These are phyloP conservation scores for Rhodinocichla rosea DNA, from an alignment of 2,113 vertebrate genomes.

Conservation along the genomic window DNA sequence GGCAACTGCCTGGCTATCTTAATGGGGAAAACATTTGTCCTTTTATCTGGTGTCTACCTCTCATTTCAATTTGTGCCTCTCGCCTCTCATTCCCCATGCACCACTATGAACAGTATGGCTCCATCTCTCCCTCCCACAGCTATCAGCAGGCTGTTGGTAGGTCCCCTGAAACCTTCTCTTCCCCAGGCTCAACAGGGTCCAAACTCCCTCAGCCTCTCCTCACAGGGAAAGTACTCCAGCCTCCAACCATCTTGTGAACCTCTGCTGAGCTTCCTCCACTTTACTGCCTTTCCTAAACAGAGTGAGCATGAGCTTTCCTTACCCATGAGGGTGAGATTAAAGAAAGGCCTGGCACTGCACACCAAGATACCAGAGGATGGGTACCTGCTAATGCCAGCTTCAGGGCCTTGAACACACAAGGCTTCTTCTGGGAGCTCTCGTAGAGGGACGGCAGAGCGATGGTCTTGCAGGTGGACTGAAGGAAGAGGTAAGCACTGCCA, in stretches of 20 bases:
- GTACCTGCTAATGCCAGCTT: slow-evolving; percentile 87
- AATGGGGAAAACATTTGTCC: neutral
- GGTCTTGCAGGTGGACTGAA: slow-evolving; percentile 76
- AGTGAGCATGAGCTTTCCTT: neutral
- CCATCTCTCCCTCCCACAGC: neutral
- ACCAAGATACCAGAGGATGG: neutral
- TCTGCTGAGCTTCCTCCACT: neutral
- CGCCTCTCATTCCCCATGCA: neutral
- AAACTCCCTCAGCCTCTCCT: neutral
- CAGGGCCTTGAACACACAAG: slow-evolving; percentile 83
- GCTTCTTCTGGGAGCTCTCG: slow-evolving; percentile 79
- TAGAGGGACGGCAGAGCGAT: slow-evolving; percentile 81
- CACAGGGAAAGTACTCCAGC: neutral
- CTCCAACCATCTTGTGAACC: neutral
- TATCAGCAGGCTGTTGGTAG: neutral
- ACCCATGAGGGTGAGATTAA: neutral
- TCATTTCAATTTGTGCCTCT: neutral
- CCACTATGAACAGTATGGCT: neutral
- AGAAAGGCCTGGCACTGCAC: neutral
- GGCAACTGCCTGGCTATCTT: neutral
- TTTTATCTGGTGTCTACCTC: neutral
- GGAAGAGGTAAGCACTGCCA: slow-evolving; percentile 89
- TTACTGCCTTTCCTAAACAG: neutral
- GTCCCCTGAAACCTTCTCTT: neutral
- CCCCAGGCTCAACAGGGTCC: neutral